Evolutionary conservation across 92 coral and sea anemone species (phyloP).

Genomic region (Phenganax subtilis): DNA sequence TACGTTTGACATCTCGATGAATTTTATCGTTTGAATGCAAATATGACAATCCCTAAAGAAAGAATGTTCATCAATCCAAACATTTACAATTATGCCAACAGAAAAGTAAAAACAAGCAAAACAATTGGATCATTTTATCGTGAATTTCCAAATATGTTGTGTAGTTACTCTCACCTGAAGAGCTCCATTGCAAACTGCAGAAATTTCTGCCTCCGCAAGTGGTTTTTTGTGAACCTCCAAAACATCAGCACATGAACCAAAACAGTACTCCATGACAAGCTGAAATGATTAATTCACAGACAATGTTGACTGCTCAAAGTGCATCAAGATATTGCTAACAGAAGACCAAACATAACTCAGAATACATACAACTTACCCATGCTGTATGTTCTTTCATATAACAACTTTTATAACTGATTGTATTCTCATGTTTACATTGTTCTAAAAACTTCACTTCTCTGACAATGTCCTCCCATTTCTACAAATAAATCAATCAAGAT

Average conservation of each 20-base stretch:
- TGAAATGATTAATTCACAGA: constrained; percentile 14
- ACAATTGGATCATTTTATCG: not conserved
- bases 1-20: constrained; percentile 98
- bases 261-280: constrained; percentile 99
- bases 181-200: constrained; percentile 92
- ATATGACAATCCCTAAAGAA: constrained; percentile 55
- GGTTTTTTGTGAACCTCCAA: constrained; percentile 99
- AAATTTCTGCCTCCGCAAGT: constrained; percentile 80
- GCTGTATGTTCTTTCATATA: constrained; percentile 96
- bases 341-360: not conserved
- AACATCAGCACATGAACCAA: constrained; percentile 96
- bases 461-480: constrained; percentile 99
- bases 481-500: constrained; percentile 16
- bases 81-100: not conserved
- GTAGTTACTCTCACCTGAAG: constrained; percentile 64
- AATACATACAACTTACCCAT: constrained; percentile 63
- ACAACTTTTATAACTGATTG: constrained; percentile 95
- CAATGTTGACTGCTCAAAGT: not conserved
- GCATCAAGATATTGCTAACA: no score
- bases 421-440: constrained; percentile 92
- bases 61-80: not conserved
- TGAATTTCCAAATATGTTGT: no score
- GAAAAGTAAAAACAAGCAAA: not conserved
- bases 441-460: constrained; percentile 92
- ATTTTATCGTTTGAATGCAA: constrained; percentile 81